These are phyloP conservation scores for Thelohanellus kitauei DNA, from an alignment of 30 jellyfish, hydroid and myxozoan species.

Conservation along the genomic window DNA sequence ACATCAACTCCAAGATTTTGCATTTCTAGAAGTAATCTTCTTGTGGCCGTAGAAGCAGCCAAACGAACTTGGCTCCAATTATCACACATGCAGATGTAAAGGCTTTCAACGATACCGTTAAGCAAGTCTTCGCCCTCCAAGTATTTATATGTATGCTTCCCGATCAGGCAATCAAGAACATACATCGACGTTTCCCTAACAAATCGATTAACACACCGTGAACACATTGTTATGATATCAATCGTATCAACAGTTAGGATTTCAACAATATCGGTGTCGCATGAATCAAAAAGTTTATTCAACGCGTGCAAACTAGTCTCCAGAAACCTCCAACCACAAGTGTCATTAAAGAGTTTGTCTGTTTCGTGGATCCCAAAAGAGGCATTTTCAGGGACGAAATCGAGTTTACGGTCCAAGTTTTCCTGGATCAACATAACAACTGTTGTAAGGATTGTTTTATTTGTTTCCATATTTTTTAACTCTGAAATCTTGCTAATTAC, in stretches of 20 bases:
- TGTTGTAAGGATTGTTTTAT: too few species aligned
- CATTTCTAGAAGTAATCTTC: conserved; percentile 42
- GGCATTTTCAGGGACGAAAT: too few species aligned
- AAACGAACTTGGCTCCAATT: conserved; percentile 94
- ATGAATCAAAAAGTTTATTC: conserved; percentile 46
- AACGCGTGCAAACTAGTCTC: conserved; percentile 87
- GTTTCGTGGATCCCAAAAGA: too few species aligned
- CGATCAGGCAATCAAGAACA: conserved; percentile 56
- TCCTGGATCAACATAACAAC: too few species aligned
- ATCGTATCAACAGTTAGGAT: conserved; percentile 21
- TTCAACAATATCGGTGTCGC: conserved; percentile 23
- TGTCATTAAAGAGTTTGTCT: conserved; percentile 72
- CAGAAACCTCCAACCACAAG: conserved; percentile 80
- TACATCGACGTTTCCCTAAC: conserved; percentile 77
- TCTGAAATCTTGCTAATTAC: too few species aligned
- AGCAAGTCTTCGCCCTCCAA: conserved; percentile 18
- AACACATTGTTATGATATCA: conserved; percentile 27
- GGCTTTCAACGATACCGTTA: conserved; percentile 23
- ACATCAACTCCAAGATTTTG: conserved; percentile 15
- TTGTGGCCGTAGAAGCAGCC: conserved; percentile 91
- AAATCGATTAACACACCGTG: conserved; percentile 50
- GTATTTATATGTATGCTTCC: conserved; percentile 10
- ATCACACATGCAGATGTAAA: conserved; percentile 36
- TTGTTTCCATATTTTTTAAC: too few species aligned
- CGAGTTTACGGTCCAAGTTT: too few species aligned